Evolutionary conservation across 2,113 vertebrate genomes (phyloP).

Genomic region (Acanthisitta chloris): DNA sequence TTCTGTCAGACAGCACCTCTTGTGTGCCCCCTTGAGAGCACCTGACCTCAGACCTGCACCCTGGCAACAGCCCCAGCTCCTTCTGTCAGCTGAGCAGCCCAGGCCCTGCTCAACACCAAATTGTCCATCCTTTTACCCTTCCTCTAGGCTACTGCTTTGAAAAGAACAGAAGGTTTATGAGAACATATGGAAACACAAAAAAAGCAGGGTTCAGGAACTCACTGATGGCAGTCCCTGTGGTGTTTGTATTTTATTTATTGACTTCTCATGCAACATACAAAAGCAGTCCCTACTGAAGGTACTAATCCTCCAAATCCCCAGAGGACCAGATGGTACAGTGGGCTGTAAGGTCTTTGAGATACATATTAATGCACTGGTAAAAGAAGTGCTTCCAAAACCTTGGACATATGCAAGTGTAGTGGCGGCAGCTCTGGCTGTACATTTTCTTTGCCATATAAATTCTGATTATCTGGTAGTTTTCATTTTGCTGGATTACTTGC

Average conservation of each 20-base stretch:
- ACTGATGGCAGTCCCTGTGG: not conserved
- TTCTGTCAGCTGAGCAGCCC: not conserved
- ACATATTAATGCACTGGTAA: not conserved
- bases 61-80: not conserved
- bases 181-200: not conserved
- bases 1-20: not conserved
- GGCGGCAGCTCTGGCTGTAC: not conserved
- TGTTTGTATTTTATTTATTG: not conserved
- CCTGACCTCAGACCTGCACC: not conserved
- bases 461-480: not conserved
- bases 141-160: not conserved
- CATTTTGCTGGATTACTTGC: not conserved
- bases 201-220: not conserved
- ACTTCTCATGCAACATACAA: not conserved
- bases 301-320: not conserved
- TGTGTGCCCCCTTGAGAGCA: accelerated
- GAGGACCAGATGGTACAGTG: not conserved
- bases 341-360: not conserved
- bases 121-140: not conserved
- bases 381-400: not conserved
- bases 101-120: accelerated
- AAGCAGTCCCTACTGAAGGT: not conserved
- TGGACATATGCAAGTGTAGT: not conserved
- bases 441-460: not conserved
- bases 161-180: not conserved